Conservation (phyloP, 2,113 vertebrate species). For the Sebastes schlegelii region DNA sequence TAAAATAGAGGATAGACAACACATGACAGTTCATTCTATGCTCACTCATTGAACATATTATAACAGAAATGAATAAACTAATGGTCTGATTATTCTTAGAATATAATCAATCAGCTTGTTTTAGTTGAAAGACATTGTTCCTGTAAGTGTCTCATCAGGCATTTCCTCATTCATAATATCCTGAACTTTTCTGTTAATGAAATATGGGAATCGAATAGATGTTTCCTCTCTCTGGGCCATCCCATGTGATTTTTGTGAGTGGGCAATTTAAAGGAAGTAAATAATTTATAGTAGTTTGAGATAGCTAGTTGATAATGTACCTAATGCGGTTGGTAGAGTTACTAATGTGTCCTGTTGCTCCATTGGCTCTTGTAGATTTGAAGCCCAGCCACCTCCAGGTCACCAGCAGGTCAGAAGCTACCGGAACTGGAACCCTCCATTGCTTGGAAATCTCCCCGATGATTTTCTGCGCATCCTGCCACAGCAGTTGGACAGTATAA, state of each 20-base stretch:
- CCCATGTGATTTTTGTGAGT: neutral
- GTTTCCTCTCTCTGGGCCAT: neutral
- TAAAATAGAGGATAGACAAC: neutral
- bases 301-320: neutral
- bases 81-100: neutral
- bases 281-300: conserved; percentile 5
- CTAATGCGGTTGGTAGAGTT: neutral
- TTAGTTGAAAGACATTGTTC: neutral
- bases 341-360: conserved; percentile 14
- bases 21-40: neutral
- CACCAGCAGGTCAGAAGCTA: conserved; percentile 83
- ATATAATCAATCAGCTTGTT: neutral
- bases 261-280: neutral
- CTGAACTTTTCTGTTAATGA: neutral
- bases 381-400: conserved; percentile 77
- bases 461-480: conserved; percentile 96
- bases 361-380: conserved; percentile 79
- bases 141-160: neutral
- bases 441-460: conserved; percentile 94
- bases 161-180: neutral
- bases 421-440: conserved; percentile 94
- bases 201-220: neutral
- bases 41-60: neutral
- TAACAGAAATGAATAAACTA: neutral
- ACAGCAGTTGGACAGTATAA: conserved; percentile 87